Evolutionary conservation across 2,797 vertebrate species (phyloP).

Genomic region (Trachurus trachurus): DNA sequence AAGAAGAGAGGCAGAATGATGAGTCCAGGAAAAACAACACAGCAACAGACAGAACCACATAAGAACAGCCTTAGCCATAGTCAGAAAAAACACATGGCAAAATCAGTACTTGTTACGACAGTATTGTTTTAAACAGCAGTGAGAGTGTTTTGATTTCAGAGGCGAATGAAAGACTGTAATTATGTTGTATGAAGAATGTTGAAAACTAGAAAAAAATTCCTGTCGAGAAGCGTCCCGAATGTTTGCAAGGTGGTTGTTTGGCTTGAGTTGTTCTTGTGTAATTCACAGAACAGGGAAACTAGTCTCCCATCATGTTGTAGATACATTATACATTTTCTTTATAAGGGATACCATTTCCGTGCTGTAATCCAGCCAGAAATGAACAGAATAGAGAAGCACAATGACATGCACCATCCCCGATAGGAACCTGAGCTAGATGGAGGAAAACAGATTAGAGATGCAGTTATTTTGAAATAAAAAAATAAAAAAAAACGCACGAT

Average conservation of each 20-base stretch:
- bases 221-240: slow-evolving; percentile 10
- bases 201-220: neutral
- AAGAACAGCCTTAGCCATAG: slow-evolving; percentile 24
- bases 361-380: slow-evolving; percentile 26
- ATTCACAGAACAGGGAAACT: slow-evolving; percentile 18
- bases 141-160: slow-evolving; percentile 50
- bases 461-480: slow-evolving; percentile 38
- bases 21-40: slow-evolving; percentile 52
- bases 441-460: slow-evolving; percentile 28
- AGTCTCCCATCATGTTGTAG: neutral
- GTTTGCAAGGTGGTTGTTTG: slow-evolving; percentile 8
- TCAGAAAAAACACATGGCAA: slow-evolving; percentile 1
- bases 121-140: slow-evolving; percentile 40
- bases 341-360: slow-evolving; percentile 6
- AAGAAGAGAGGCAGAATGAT: slow-evolving; percentile 31
- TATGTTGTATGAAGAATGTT: slow-evolving; percentile 34
- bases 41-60: slow-evolving; percentile 49
- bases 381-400: slow-evolving; percentile 1
- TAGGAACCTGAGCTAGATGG: slow-evolving; percentile 11
- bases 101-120: slow-evolving; percentile 31
- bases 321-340: neutral
- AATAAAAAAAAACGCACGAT: slow-evolving; percentile 19
- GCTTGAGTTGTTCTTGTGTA: slow-evolving; percentile 26
- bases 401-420: neutral
- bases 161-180: slow-evolving; percentile 47